These are phyloP conservation scores for Chelidonichthys spinosus DNA, from an alignment of 2,797 vertebrate genomes.

Conservation along the genomic window DNA sequence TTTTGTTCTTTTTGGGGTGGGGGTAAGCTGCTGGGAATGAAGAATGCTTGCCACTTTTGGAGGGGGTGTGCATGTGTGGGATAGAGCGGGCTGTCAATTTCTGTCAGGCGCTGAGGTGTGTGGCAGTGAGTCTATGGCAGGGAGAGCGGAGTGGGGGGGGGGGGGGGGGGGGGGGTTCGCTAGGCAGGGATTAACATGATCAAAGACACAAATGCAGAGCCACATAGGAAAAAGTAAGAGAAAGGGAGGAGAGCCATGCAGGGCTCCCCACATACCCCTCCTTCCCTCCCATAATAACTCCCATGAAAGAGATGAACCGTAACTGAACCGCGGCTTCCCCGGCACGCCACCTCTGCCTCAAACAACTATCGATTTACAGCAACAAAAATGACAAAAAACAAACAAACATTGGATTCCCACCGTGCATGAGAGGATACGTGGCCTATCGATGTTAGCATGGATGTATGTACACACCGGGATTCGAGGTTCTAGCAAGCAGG, in stretches of 20 bases:
- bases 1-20: slow-evolving; percentile 52
- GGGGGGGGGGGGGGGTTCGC: slow-evolving; percentile 43
- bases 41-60: slow-evolving; percentile 60
- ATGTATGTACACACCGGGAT: slow-evolving; percentile 31
- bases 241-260: slow-evolving; percentile 66
- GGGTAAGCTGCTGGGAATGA: slow-evolving; percentile 59
- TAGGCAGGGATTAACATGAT: slow-evolving; percentile 82
- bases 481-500: slow-evolving; percentile 31
- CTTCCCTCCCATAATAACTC: slow-evolving; percentile 70
- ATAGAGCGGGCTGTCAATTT: slow-evolving; percentile 79
- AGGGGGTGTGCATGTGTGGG: slow-evolving; percentile 45
- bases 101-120: slow-evolving; percentile 78
- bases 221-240: slow-evolving; percentile 74
- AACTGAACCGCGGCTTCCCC: slow-evolving; percentile 63
- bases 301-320: slow-evolving; percentile 71
- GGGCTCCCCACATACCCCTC: slow-evolving; percentile 35
- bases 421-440: slow-evolving; percentile 36
- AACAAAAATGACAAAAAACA: slow-evolving; percentile 55
- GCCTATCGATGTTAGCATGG: slow-evolving; percentile 46
- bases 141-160: slow-evolving; percentile 28
- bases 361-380: slow-evolving; percentile 63
- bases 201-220: slow-evolving; percentile 79
- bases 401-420: slow-evolving; percentile 45
- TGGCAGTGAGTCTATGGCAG: slow-evolving; percentile 66
- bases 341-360: slow-evolving; percentile 57